phyloP scores from a whole-genome alignment of 2,797 vertebrate genomes.

The Cossypha polioptera region DNA sequence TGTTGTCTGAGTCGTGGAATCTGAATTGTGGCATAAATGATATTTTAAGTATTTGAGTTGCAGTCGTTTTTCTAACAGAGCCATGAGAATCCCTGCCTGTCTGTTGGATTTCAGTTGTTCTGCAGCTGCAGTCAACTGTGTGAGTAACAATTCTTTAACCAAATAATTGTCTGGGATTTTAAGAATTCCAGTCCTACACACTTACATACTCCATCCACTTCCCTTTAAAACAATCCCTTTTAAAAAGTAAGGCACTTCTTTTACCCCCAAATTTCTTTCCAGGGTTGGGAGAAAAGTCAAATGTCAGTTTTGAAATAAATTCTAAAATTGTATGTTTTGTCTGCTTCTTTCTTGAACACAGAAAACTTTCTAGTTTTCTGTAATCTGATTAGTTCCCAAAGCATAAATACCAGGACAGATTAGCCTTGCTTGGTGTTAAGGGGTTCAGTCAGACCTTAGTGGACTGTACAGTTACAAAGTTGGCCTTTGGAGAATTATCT shows the following conservation, averaged over 20 bases:
- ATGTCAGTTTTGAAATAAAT: not conserved
- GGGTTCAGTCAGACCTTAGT: not conserved
- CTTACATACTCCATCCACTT: not conserved
- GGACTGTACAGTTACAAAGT: not conserved
- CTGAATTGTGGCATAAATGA: not conserved
- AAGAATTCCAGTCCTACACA: not conserved
- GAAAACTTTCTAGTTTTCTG: not conserved
- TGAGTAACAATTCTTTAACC: not conserved
- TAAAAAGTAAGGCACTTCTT: not conserved
- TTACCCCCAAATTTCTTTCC: not conserved
- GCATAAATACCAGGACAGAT: constrained; percentile 6
- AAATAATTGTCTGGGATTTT: not conserved
- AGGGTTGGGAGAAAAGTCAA: not conserved
- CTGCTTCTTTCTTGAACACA: not conserved
- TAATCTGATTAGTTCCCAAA: not conserved
- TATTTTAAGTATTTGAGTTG: not conserved
- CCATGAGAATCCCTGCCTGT: not conserved
- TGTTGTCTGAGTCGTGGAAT: not conserved
- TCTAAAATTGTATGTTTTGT: not conserved
- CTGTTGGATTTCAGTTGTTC: not conserved
- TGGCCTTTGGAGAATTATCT: not conserved
- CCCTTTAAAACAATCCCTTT: not conserved
- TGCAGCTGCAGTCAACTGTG: not conserved
- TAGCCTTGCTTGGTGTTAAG: constrained; percentile 1
- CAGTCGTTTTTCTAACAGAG: not conserved